These are phyloP conservation scores for Acronicta aceris DNA, from an alignment of 2,888 invertebrate species.

Conservation along the genomic window DNA sequence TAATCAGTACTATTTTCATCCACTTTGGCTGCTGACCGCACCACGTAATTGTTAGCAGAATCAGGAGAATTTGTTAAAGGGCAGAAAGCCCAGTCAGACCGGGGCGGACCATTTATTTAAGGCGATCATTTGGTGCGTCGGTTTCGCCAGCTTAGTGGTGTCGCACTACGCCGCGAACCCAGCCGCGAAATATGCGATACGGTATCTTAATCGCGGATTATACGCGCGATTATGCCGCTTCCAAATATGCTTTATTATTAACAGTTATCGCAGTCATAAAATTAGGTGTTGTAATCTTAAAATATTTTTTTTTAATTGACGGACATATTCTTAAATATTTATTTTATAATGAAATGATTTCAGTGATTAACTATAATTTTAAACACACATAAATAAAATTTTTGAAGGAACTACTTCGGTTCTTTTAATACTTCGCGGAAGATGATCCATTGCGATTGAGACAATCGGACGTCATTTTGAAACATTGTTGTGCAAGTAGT, in stretches of 20 bases:
- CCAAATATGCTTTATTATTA: slow-evolving; percentile 8
- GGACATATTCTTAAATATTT: background rate
- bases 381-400: too few relatives aligned
- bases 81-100: background rate
- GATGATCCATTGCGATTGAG: background rate
- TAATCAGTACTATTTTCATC: background rate
- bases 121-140: slow-evolving; percentile 5
- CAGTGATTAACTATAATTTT: background rate
- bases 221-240: slow-evolving; percentile 34
- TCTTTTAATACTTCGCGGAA: background rate
- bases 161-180: slow-evolving; percentile 14
- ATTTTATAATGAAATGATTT: background rate
- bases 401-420: background rate
- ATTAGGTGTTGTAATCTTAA: background rate
- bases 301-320: slow-evolving; percentile 6
- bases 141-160: slow-evolving; percentile 11
- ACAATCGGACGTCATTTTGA: background rate
- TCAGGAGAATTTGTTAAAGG: background rate
- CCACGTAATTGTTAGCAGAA: background rate
- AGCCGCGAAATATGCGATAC: slow-evolving; percentile 24
- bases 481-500: slow-evolving; percentile 3
- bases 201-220: slow-evolving; percentile 54
- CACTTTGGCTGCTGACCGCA: background rate
- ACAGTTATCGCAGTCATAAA: slow-evolving; percentile 24
- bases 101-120: background rate